phyloP scores from a whole-genome alignment of 2,888 invertebrate species.

The Amblyteles armatorius region DNA sequence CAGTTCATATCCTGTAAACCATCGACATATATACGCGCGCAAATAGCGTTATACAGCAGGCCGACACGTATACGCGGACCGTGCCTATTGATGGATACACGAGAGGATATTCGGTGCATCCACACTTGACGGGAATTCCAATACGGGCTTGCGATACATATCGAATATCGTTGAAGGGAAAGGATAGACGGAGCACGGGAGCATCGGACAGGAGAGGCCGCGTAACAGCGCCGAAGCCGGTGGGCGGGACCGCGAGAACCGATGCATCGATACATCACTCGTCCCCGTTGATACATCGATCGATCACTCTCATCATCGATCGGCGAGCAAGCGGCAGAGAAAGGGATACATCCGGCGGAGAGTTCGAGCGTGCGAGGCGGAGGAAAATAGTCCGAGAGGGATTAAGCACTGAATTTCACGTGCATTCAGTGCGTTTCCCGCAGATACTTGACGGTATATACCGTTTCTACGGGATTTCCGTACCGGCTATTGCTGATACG shows the following conservation, averaged over 20 bases:
- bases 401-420: constrained; percentile 15
- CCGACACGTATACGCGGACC: constrained; percentile 28
- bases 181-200: not conserved
- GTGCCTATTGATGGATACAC: constrained; percentile 45
- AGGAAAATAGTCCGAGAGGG: constrained; percentile 6
- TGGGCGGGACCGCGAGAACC: constrained; percentile 38
- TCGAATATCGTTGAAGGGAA: constrained; percentile 50
- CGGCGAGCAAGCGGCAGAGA: constrained; percentile 21
- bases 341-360: not conserved
- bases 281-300: constrained; percentile 48
- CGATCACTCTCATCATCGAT: constrained; percentile 51
- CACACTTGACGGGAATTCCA: constrained; percentile 44
- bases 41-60: not conserved
- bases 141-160: constrained; percentile 51
- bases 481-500: not conserved
- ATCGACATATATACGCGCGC: constrained; percentile 2
- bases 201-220: constrained; percentile 15
- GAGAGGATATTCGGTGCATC: constrained; percentile 40
- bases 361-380: constrained; percentile 1
- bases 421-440: constrained; percentile 32
- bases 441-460: constrained; percentile 33
- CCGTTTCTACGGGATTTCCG: constrained; percentile 7
- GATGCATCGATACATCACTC: constrained; percentile 56
- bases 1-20: constrained; percentile 12
- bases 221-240: constrained; percentile 24